Base-by-base conservation (phyloP, 1,140 invertebrate genomes). In the Orchestia grillus region DNA sequence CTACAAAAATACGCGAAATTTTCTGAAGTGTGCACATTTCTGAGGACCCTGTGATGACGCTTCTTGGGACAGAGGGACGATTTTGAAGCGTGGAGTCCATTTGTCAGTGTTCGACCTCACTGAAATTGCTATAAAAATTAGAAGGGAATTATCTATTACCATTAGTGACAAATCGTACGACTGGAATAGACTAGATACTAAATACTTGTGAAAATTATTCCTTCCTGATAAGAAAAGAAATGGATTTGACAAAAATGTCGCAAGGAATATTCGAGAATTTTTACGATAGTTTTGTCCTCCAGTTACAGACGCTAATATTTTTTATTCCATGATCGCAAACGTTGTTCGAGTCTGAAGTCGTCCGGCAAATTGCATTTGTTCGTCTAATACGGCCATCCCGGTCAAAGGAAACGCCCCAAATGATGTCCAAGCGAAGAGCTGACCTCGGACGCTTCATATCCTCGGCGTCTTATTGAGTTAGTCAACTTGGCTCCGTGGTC, bases 361-460 rank as follows among this genome's bases (percentile, higher is more conserved):
- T 77, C 62, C 62, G 11, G 62, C 62, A 77, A 77, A 77, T 77
- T 77, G 62, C 62, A 77, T 77, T 77, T 77, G 62, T 77, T 28
- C 62, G 62, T 77, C 62, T 77, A 77, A 77, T 77, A 28, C 62
- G 62, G 15, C 62, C 62, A 77, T 77, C 62, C 62, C 62, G 62
- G 62, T 77, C 62, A 77, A 77, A 77, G 62, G 62, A 77, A 77
- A 77, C 62, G 62, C 62, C 62, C 62, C 62, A 77, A 77, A 77
- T 77, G 62, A 77, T 77, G 62, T 77, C 62, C 62, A 77, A 77
- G 62, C 62, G 62, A 77, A 77, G 62, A 77, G 62, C 62, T 77
- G 62, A 77, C 62, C 62, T 77, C 62, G 62, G 62, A 77, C 28
- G 62, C 62, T 77, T 77, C 62, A 77, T 77, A 15, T 77, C 62